Base-by-base conservation (phyloP, 2,888 invertebrate species). In the Habrosyne pyritoides region DNA sequence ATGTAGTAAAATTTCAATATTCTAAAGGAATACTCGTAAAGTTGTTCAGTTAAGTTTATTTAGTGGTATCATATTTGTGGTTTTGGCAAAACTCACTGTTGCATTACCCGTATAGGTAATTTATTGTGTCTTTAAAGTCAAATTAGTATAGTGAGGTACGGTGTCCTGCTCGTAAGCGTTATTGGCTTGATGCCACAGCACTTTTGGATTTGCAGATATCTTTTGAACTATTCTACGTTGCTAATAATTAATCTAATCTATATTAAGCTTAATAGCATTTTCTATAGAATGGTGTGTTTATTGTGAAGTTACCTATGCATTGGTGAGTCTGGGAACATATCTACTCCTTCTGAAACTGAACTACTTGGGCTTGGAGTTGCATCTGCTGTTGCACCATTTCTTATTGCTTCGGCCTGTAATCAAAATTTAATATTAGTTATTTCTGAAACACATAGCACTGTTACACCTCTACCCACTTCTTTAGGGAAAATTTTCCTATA, bases 241-340 rank as follows among this genome's bases (percentile, higher is more conserved):
- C 54, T 51, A 52, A 60, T 61, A 53, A 60, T 68, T 61, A 66
- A 63, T 67, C 55, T 62, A 62, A 57, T 65, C 63, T 73, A 69
- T 66, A 64, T 54, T 69, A 71, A 75, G 69, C 70, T 62, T 53
- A 53, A 57, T 62, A 66, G 67, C 66, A 63, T 57, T 55, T 52
- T 61, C 58, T 58, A 58, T 53, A 54, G 52, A 62, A 47, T 12
- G 26, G 50, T 52, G 54, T 56, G 52, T 48, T 36, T 21, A 47
- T 26, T 52, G 47, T 51, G 49, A 60, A 53, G 63, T 78, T 85
- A 96, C 93, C 97, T 96, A 91, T 96, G 97, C 76, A 96, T 93
- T 21, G 98, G 97, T 65, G 98, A 97, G 77, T 98, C 98, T 50
- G 98, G 97, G 86, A 98, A 98, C 78, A 96, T 94, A 89, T 98